Evolutionary conservation across 2,113 vertebrate genomes (phyloP), one percentile per base, ranked within the genome.

Genomic region (Pseudorasbora parva): DNA sequence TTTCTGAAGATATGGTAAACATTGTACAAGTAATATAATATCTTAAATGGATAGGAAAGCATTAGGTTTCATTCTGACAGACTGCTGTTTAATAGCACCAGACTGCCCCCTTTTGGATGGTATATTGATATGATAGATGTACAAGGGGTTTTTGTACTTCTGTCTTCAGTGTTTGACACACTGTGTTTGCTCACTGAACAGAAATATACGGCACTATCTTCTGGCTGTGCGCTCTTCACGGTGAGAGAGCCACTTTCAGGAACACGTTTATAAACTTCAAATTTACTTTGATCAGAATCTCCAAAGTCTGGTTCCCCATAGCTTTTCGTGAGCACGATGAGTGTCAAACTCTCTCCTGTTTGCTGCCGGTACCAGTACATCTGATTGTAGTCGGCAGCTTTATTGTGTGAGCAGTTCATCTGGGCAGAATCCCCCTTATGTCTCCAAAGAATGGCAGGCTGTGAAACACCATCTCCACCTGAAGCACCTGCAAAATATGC

Each of bases 121-220:
- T 62, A 37, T 4, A 21, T 66, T 66, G 30, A 66, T 4, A 37
- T 19, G 27, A 37, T 21, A 37, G 8, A 8, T 23, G 21, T 11
- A 57, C 56, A 4, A 68, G 6, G 8, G 37, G 60, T 64, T 64
- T 30, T 30, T 64, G 60, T 30, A 17, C 60, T 17, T 64, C 60
- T 64, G 60, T 2, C 12, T 17, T 3, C 60, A 64, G 2, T 27
- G 25, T 62, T 62, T 62, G 12, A 27, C 25, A 15, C 59, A 62
- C 59, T 62, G 82, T 88, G 87, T 74, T 76, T 43, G 15, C 43
- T 88, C 71, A 75, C 84, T 11, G 81, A 72, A 56, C 83, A 85
- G 80, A 83, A 84, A 64, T 84, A 87, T 17, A 87, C 27, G 10
- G 81, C 86, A n/a, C 9, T 47, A 37, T 87, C 84, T 7, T 45